Percentiles rank a stretch among this genome's conserved stretches.
Conservation (phyloP, 2,888 invertebrate species). For the Peribatodes rhomboidaria region DNA sequence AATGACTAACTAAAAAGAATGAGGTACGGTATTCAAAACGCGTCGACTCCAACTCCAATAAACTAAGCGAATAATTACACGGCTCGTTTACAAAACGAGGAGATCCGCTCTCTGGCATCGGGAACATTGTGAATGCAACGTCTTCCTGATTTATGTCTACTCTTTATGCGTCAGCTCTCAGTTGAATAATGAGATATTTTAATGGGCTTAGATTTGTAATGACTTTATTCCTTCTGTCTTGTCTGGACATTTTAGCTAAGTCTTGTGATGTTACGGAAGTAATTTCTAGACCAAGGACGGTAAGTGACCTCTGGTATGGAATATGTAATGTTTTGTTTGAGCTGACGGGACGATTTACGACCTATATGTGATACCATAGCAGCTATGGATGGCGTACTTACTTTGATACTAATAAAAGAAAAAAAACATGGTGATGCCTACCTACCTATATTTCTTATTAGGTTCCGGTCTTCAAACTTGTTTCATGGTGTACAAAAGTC, state of each 20-base stretch:
- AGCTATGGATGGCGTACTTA: no score
- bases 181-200: constrained; percentile 16
- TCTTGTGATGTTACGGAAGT: not conserved
- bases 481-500: no score
- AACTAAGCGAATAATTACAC: constrained; percentile 12
- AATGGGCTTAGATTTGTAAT: not conserved
- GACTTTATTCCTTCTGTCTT: not conserved
- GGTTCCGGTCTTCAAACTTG: no score
- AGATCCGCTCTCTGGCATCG: constrained; percentile 14
- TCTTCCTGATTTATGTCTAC: constrained; percentile 26
- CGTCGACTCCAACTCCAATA: constrained; percentile 10
- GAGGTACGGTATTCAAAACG: not conserved
- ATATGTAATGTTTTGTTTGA: not conserved
- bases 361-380: no score
- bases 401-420: no score
- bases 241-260: not conserved
- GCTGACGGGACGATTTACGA: not conserved
- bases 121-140: constrained; percentile 23
- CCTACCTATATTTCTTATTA: no score
- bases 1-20: no score
- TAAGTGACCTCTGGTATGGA: not conserved
- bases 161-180: constrained; percentile 22
- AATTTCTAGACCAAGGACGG: not conserved
- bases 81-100: constrained; percentile 17
- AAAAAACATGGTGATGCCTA: no score